phyloP scores from a whole-genome alignment of 2,888 invertebrate genomes.

The Heliothis peltigera region DNA sequence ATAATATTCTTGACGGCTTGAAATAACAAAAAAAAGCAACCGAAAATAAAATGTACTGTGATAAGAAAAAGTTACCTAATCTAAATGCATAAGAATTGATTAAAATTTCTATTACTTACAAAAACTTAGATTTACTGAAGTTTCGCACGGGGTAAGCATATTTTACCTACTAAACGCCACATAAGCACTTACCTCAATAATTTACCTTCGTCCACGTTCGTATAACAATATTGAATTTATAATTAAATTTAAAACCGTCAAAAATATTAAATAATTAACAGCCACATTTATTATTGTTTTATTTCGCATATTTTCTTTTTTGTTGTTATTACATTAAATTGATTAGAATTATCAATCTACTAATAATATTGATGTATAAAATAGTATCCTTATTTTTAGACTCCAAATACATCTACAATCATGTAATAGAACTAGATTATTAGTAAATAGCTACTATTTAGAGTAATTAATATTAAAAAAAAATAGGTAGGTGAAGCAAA shows the following conservation, averaged over 20 bases:
- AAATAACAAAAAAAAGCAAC: slow-evolving; percentile 55
- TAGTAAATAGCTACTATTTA: slow-evolving; percentile 47
- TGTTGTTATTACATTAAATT: background rate
- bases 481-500: slow-evolving; percentile 47
- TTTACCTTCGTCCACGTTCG: slow-evolving; percentile 9
- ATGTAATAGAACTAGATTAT: slow-evolving; percentile 65
- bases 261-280: slow-evolving; percentile 73
- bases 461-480: background rate
- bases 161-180: background rate
- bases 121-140: background rate
- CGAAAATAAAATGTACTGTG: slow-evolving; percentile 73
- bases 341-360: background rate
- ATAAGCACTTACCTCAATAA: background rate
- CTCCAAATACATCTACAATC: slow-evolving; percentile 78
- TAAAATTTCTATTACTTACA: slow-evolving; percentile 10
- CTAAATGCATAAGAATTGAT: slow-evolving; percentile 73
- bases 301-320: background rate
- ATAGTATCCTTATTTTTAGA: slow-evolving; percentile 83
- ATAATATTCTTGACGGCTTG: slow-evolving; percentile 80
- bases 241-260: slow-evolving; percentile 65
- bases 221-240: slow-evolving; percentile 11
- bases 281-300: slow-evolving; percentile 55
- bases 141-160: background rate
- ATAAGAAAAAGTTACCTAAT: slow-evolving; percentile 76
- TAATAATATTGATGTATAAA: slow-evolving; percentile 72